Percentiles rank a stretch among this genome's conserved stretches.
Conservation (phyloP, 2,888 invertebrate species). For the Eristalis intricaria region DNA sequence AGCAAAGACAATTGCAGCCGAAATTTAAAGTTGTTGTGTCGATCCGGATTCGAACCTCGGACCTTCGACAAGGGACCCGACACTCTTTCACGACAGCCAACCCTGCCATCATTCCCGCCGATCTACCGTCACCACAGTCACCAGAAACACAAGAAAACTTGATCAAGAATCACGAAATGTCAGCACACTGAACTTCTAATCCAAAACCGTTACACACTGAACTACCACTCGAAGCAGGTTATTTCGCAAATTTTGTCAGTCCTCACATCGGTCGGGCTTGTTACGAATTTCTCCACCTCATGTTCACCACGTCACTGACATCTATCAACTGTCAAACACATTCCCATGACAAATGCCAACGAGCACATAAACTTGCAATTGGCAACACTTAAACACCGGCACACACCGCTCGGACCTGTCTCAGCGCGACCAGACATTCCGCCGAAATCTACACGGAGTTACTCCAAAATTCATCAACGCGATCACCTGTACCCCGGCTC, state of each 20-base stretch:
- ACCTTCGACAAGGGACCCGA: no score
- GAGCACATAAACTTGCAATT: constrained; percentile 31
- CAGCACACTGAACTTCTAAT: no score
- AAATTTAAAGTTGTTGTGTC: no score
- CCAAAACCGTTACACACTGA: neutral
- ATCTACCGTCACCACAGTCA: no score
- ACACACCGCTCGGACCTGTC: constrained; percentile 5
- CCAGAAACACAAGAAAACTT: no score
- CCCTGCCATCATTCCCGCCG: no score
- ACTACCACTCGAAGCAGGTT: neutral
- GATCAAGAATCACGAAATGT: neutral
- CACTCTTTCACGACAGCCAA: no score
- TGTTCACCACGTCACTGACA: neutral
- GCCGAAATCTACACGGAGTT: constrained; percentile 35
- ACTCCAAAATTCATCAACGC: constrained; percentile 43
- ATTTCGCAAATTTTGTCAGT: neutral
- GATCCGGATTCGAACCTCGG: no score
- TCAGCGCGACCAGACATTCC: neutral
- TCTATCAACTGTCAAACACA: neutral
- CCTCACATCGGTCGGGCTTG: neutral
- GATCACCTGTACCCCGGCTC: constrained; percentile 51
- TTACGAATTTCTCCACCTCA: neutral
- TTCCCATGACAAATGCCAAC: constrained; percentile 2
- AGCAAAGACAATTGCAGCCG: no score
- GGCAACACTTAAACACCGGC: constrained; percentile 45